Evolutionary conservation across 2,113 vertebrate genomes (phyloP).

Genomic region (Megaptera novaeangliae): DNA sequence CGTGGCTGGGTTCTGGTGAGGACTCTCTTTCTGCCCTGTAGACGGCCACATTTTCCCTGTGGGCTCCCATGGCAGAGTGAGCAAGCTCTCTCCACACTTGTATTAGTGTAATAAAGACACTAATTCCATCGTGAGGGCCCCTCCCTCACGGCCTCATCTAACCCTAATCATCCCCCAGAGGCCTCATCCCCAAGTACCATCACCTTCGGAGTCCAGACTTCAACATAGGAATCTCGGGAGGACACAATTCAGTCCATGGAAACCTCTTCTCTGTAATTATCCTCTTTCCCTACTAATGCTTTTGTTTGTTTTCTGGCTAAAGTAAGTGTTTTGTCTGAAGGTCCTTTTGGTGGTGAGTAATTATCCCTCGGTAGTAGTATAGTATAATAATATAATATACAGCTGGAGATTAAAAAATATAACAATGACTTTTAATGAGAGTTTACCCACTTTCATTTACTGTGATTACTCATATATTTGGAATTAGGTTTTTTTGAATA

Average conservation of each 20-base stretch:
- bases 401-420: not conserved
- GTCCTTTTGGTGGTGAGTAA: not conserved
- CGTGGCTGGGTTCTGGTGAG: not conserved
- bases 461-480: not conserved
- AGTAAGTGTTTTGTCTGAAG: not conserved
- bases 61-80: not conserved
- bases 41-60: not conserved
- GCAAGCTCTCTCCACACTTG: too few relatives aligned
- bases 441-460: not conserved
- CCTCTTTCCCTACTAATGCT: not conserved
- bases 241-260: not conserved
- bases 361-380: not conserved
- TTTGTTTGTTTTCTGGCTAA: not conserved
- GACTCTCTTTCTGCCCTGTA: not conserved
- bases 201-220: not conserved
- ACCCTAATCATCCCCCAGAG: not conserved
- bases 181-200: too few relatives aligned
- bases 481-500: not conserved
- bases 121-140: not conserved
- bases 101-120: not conserved
- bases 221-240: not conserved
- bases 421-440: not conserved
- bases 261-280: not conserved
- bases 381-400: too few relatives aligned
- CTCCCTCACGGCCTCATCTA: not conserved